phyloP scores from a whole-genome alignment of 2,797 vertebrate genomes.

The Tapera naevia region DNA sequence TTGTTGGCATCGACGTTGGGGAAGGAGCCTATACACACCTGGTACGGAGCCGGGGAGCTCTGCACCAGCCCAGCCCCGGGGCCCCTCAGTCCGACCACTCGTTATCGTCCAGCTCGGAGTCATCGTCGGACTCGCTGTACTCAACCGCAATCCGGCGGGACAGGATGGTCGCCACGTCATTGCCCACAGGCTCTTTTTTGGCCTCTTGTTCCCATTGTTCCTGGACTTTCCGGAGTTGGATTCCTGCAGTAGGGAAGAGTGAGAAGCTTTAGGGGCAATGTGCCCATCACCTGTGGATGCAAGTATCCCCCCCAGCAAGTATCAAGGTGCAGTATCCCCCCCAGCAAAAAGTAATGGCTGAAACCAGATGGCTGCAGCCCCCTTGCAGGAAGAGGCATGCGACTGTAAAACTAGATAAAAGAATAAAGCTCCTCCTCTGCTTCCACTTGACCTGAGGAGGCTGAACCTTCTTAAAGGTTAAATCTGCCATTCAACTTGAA shows the following conservation, averaged over 20 bases:
- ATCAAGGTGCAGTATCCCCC: accelerated
- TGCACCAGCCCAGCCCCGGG: not conserved
- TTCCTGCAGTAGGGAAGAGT: constrained; percentile 70
- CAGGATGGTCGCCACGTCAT: constrained; percentile 92
- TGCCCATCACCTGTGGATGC: not conserved
- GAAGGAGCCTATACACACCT: constrained; percentile 44
- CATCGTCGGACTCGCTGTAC: constrained; percentile 94
- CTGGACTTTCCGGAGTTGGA: constrained; percentile 92
- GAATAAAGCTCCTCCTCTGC: not conserved
- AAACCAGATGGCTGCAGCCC: accelerated
- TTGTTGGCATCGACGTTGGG: not conserved
- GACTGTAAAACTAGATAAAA: accelerated
- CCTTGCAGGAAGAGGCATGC: no score
- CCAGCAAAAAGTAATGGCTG: not conserved
- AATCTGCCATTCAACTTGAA: not conserved
- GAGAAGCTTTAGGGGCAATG: not conserved
- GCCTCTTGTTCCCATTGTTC: constrained; percentile 93
- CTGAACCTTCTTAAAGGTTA: not conserved
- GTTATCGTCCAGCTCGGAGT: constrained; percentile 92
- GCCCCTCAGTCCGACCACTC: constrained; percentile 89
- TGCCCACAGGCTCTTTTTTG: constrained; percentile 90
- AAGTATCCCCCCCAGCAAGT: no score
- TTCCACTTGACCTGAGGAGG: not conserved
- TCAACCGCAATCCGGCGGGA: constrained; percentile 91
- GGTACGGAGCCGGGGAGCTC: not conserved